phyloP scores from a whole-genome alignment of 2,797 vertebrate species.

The Protosalanx chinensis region DNA sequence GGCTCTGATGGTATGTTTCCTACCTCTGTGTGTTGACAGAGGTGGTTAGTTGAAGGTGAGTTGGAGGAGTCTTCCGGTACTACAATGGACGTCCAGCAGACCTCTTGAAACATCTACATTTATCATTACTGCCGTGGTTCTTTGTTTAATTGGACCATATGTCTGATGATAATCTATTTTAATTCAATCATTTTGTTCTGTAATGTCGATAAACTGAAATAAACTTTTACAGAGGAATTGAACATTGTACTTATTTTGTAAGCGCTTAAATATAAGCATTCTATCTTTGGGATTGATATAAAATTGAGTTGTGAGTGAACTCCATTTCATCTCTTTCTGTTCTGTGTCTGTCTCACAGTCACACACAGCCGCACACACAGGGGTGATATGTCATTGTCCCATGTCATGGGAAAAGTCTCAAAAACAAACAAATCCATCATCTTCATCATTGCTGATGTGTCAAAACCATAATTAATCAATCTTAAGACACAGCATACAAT shows the following conservation, averaged over 20 bases:
- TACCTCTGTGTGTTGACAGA: constrained; percentile 20
- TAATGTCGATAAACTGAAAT: not conserved
- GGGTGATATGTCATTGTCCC: not conserved
- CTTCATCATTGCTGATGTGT: not conserved
- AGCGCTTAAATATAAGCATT: not conserved
- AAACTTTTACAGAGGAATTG: not conserved
- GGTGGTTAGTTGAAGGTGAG: constrained; percentile 20
- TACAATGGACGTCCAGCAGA: constrained; percentile 17
- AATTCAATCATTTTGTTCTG: not conserved
- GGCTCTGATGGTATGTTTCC: not conserved
- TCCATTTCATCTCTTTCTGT: too few species aligned
- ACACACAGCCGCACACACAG: not conserved
- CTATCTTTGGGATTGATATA: not conserved
- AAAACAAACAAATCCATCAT: not conserved
- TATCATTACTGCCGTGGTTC: not conserved
- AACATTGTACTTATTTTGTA: not conserved
- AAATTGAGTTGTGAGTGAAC: too few species aligned
- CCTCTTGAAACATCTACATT: constrained; percentile 30
- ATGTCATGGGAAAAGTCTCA: not conserved
- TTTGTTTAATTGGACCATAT: not conserved
- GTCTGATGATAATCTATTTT: not conserved
- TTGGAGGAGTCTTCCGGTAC: constrained; percentile 57
- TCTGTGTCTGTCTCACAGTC: not conserved
- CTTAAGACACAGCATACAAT: constrained; percentile 23
- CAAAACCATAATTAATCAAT: constrained; percentile 1